Evolutionary conservation across 2,113 vertebrate species (phyloP).

Genomic region (Cinclus mexicanus): DNA sequence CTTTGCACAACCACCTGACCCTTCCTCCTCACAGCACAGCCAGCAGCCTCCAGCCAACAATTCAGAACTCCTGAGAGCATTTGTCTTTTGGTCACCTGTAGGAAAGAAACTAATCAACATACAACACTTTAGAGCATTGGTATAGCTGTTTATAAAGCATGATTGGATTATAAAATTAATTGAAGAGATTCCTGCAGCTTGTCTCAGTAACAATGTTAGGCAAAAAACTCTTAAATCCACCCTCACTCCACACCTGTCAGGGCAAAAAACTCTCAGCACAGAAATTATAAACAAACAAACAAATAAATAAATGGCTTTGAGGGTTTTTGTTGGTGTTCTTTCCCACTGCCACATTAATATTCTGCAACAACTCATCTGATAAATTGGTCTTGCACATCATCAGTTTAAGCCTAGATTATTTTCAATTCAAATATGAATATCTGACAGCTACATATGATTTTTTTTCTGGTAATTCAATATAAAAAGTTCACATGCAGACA

Average conservation of each 20-base stretch:
- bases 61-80: not conserved
- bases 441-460: not conserved
- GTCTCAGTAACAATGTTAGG: not conserved
- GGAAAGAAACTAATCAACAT: not conserved
- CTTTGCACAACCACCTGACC: too few relatives aligned
- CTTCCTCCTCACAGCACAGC: too few relatives aligned
- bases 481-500: not conserved
- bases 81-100: not conserved
- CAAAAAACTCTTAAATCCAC: not conserved
- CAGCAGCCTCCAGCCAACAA: not conserved
- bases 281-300: not conserved
- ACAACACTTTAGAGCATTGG: not conserved
- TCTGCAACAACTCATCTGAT: not conserved
- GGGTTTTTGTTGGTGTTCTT: not conserved
- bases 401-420: not conserved
- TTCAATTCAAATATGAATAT: not conserved
- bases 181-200: not conserved
- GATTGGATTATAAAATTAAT: not conserved
- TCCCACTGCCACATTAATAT: not conserved
- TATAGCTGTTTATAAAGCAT: not conserved
- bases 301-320: not conserved
- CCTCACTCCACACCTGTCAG: not conserved
- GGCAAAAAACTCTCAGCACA: not conserved
- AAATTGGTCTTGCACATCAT: not conserved
- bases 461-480: not conserved